These are phyloP conservation scores for Trachelus iudaicus DNA, from an alignment of 2,888 invertebrate genomes.

Conservation along the genomic window DNA sequence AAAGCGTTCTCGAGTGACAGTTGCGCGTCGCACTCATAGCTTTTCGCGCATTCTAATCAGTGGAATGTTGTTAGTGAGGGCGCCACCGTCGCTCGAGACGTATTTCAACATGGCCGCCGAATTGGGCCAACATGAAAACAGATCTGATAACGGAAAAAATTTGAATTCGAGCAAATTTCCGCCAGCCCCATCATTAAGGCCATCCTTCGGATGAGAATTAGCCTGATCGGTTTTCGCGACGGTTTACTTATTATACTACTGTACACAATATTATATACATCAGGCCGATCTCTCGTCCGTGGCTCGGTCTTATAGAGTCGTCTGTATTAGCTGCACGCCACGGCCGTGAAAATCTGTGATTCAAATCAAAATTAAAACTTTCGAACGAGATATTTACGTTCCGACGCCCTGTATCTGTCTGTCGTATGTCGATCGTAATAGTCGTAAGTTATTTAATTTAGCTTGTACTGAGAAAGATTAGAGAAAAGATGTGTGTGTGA, in stretches of 20 bases:
- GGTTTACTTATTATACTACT: not conserved
- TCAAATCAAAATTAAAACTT: slow-evolving; percentile 27
- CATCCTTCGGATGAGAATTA: not conserved
- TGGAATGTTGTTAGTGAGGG: not conserved
- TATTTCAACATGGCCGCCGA: not conserved
- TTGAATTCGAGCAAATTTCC: not conserved
- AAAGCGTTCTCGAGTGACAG: not conserved
- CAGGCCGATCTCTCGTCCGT: not conserved
- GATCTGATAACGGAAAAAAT: not conserved
- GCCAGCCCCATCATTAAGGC: not conserved
- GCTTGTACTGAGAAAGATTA: slow-evolving; percentile 6
- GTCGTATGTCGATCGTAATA: slow-evolving; percentile 11
- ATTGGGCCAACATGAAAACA: not conserved
- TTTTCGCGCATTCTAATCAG: not conserved
- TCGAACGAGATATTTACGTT: slow-evolving; percentile 21
- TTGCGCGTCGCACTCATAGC: not conserved
- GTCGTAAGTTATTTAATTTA: slow-evolving; percentile 8
- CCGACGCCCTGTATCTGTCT: not conserved
- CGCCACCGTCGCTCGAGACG: not conserved
- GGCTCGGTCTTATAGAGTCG: not conserved
- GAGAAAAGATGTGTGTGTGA: not conserved
- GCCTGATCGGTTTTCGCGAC: not conserved
- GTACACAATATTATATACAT: not conserved
- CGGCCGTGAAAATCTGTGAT: slow-evolving; percentile 30
- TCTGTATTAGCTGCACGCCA: slow-evolving; percentile 8